phyloP scores from a whole-genome alignment of 2,113 vertebrate species.

The Pygoscelis antarcticus region DNA sequence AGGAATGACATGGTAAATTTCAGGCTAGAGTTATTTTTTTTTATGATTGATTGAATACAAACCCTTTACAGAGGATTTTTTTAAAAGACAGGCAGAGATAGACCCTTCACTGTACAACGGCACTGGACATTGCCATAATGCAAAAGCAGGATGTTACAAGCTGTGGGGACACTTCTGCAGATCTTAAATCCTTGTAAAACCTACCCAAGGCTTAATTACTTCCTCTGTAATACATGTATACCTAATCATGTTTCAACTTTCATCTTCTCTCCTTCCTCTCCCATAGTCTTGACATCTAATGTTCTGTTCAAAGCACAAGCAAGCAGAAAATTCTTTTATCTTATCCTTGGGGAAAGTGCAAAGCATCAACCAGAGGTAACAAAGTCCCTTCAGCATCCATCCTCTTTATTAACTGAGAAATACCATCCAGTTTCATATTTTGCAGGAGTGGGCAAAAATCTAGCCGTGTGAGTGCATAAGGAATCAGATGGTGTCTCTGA shows the following conservation, averaged over 20 bases:
- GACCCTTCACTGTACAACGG: neutral
- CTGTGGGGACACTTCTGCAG: neutral
- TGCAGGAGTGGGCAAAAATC: neutral
- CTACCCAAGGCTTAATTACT: constrained; percentile 18
- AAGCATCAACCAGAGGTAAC: constrained; percentile 4
- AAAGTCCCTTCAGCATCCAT: neutral
- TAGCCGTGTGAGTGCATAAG: neutral
- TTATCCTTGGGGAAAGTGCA: constrained; percentile 16
- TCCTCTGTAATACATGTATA: constrained; percentile 14
- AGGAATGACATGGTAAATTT: neutral
- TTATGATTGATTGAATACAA: neutral
- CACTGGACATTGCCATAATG: neutral
- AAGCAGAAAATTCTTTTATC: constrained; percentile 47
- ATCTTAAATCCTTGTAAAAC: neutral
- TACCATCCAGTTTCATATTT: neutral
- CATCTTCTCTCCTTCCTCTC: constrained; percentile 20
- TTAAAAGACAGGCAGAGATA: neutral
- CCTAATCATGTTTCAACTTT: constrained; percentile 20
- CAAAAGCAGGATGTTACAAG: neutral
- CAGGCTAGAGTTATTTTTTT: neutral
- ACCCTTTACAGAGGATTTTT: neutral
- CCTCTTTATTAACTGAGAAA: neutral
- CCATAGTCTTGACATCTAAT: neutral
- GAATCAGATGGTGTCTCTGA: neutral
- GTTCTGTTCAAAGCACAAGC: constrained; percentile 30